These are phyloP conservation scores for Tapirus indicus DNA, from an alignment of 2,797 vertebrate species.

Conservation along the genomic window DNA sequence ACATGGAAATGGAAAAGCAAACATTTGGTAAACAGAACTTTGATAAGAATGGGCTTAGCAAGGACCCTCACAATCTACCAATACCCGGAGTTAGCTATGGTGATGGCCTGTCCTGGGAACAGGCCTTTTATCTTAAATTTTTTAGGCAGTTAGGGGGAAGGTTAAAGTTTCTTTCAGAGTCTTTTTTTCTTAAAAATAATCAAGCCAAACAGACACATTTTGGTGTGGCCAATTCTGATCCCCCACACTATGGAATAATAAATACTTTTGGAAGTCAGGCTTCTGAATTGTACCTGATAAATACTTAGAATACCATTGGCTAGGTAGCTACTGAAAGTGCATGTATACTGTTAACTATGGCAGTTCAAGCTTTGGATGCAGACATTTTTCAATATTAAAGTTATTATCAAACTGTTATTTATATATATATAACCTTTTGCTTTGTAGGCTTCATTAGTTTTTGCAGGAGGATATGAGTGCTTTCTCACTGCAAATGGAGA, in stretches of 20 bases:
- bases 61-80: too few relatives aligned
- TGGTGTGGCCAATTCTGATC: too few relatives aligned
- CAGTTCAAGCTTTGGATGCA: conserved; percentile 70
- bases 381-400: conserved; percentile 78
- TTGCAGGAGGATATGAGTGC: not conserved
- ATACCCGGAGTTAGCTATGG: too few relatives aligned
- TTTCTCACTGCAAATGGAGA: conserved; percentile 9
- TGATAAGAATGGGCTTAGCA: too few relatives aligned
- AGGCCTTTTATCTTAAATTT: too few relatives aligned
- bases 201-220: too few relatives aligned
- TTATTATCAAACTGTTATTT: conserved; percentile 61
- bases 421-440: conserved; percentile 4
- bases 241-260: conserved; percentile 71
- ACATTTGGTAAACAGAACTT: too few relatives aligned
- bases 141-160: too few relatives aligned
- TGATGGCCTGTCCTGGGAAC: too few relatives aligned
- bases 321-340: conserved; percentile 84
- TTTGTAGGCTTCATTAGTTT: conserved; percentile 16
- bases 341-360: conserved; percentile 62
- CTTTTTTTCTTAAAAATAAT: too few relatives aligned
- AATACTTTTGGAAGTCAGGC: conserved; percentile 81
- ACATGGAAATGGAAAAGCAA: too few relatives aligned
- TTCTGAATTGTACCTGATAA: conserved; percentile 81
- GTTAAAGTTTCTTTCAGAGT: too few relatives aligned
- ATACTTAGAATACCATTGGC: conserved; percentile 74